A percentile compares a stretch with the other conserved stretches of the same genome.
phyloP scores from a whole-genome alignment of 2,888 invertebrate genomes.

The Bombyx huttoni region DNA sequence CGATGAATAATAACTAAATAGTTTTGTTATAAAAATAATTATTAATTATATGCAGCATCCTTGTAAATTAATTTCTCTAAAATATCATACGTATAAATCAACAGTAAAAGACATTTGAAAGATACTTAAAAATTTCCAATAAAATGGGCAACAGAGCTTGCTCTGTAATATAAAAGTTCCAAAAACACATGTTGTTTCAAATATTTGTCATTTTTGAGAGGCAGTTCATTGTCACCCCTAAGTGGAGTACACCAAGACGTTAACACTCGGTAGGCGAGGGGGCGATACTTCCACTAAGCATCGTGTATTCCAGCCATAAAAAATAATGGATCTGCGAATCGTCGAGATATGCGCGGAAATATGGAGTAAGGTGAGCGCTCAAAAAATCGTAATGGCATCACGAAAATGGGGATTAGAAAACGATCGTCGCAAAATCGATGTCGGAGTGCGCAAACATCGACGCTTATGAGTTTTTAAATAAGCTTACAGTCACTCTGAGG shows the following conservation, averaged over 20 bases:
- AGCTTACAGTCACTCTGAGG: too few relatives aligned
- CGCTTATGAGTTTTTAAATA: neutral
- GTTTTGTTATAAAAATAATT: too few relatives aligned
- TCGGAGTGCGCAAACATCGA: slow-evolving; percentile 44
- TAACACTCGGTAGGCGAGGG: slow-evolving; percentile 45
- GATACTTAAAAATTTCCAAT: neutral
- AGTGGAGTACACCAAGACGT: slow-evolving; percentile 29
- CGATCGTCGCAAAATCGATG: slow-evolving; percentile 66
- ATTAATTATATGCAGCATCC: too few relatives aligned
- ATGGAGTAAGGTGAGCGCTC: slow-evolving; percentile 65
- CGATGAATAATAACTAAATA: too few relatives aligned
- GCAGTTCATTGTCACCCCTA: slow-evolving; percentile 35
- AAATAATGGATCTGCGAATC: slow-evolving; percentile 72
- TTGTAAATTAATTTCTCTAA: too few relatives aligned
- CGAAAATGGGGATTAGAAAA: slow-evolving; percentile 70
- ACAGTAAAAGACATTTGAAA: neutral
- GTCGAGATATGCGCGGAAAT: slow-evolving; percentile 70
- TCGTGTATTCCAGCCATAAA: slow-evolving; percentile 67
- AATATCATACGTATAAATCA: neutral
- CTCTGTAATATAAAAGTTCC: slow-evolving; percentile 3
- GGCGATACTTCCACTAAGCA: slow-evolving; percentile 51
- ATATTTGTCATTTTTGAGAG: slow-evolving; percentile 6
- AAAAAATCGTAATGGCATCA: slow-evolving; percentile 68
- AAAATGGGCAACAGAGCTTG: neutral
- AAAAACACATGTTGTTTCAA: slow-evolving; percentile 7